Evolutionary conservation across 92 coral and sea anemone genomes (phyloP), one percentile per base, ranked within the genome.

Genomic region (Porites divaricata): DNA sequence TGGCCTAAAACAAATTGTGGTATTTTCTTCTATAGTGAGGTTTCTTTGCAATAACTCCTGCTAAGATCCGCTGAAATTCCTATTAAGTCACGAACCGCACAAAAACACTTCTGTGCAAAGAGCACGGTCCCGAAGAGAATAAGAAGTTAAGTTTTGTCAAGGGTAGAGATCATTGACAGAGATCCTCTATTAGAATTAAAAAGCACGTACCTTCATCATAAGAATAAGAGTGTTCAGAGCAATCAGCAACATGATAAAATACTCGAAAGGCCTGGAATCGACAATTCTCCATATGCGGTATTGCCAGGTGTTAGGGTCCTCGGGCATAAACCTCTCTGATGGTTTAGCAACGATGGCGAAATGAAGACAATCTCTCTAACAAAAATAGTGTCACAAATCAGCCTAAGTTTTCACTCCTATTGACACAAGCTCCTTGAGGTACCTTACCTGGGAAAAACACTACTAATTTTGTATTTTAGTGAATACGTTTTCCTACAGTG

Each of bases 301-400:
- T 50, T 95, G 99, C 75, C 91, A 86, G 11, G 99, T 93, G 86
- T 96, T 96, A 0, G 99, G 99, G 70, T 96, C 91, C 78, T 95
- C 97, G 2, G 99, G 99, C 99, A 96, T 96, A 78, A 96, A 96
- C 9, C 99, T 86, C 48, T 96, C 98, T 12, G 91, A 88, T 1
- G 99, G 99, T 76, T 96, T 96, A 52, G 98, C 98, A 56, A 95
- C 92, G 63, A 96, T 96, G 23, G 99, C 92, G 79, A 96, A 95
- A 69, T 96, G 99, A 15, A 96, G 87, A 85, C 99, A 96, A 67
- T 96, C 99, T 24, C 99, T 91, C 99, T 96, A 61, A 81, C 59
- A 79, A 52, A 41, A 54, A 21, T 23, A 77, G 83, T 19, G 24
- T 63, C n/a, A 49, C 53, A 23, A 24, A 62, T 7, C 12, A 78